Conservation (phyloP, 2,113 vertebrate species). For the Seriola rivoliana region DNA sequence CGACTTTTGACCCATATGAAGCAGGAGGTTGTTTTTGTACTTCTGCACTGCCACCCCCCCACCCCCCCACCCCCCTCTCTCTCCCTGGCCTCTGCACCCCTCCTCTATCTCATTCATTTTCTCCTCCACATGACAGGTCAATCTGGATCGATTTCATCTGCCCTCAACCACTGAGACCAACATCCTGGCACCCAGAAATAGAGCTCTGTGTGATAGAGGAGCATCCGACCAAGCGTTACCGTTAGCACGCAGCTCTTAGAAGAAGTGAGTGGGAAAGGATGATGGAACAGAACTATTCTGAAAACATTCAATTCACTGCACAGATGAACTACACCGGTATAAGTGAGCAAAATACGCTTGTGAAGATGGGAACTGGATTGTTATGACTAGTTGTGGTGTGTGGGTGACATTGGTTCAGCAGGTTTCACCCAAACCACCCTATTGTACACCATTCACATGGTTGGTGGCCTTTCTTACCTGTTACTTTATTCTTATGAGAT, state of each 20-base stretch:
- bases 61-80: conserved; percentile 8
- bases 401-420: conserved; percentile 36
- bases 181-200: conserved; percentile 82
- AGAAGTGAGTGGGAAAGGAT: conserved; percentile 10
- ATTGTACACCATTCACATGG: not conserved
- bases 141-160: conserved; percentile 82
- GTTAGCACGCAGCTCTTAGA: conserved; percentile 40
- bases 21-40: conserved; percentile 73
- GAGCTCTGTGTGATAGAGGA: conserved; percentile 67
- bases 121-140: conserved; percentile 79
- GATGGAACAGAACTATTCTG: conserved; percentile 8
- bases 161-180: conserved; percentile 75
- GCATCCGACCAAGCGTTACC: conserved; percentile 44
- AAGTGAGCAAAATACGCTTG: conserved; percentile 4
- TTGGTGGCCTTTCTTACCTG: conserved; percentile 31
- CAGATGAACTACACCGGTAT: not conserved
- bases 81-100: conserved; percentile 54
- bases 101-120: conserved; percentile 76
- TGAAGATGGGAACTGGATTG: not conserved
- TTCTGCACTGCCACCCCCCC: conserved; percentile 36
- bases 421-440: conserved; percentile 20
- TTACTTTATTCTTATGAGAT: conserved; percentile 36
- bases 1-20: conserved; percentile 76
- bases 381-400: conserved; percentile 19
- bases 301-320: conserved; percentile 25